These are phyloP conservation scores for Mormyrus hasselquistii DNA, from an alignment of 2,797 vertebrate genomes.

Conservation along the genomic window DNA sequence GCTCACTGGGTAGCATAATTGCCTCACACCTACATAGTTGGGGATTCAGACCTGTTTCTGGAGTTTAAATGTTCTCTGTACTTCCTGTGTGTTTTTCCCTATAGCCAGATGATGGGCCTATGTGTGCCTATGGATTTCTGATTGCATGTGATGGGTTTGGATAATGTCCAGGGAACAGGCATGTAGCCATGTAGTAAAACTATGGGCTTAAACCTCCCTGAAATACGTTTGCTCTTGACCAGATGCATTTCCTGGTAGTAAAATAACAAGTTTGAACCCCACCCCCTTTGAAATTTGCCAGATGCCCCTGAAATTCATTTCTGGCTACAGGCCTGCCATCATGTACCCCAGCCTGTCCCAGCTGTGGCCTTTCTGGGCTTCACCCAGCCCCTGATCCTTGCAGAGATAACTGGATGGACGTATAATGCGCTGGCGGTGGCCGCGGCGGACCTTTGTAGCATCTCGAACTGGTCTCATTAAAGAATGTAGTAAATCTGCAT, in stretches of 20 bases:
- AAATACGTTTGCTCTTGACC: neutral
- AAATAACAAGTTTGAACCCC: neutral
- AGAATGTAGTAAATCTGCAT: neutral
- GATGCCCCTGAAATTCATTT: neutral
- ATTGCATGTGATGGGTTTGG: neutral
- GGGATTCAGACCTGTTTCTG: neutral
- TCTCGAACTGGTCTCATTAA: neutral
- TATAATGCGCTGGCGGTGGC: neutral
- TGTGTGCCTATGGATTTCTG: neutral
- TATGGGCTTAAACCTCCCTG: neutral
- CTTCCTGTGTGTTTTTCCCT: neutral
- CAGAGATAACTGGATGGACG: neutral
- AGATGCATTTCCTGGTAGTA: neutral
- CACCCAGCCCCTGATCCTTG: neutral
- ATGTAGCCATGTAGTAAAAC: neutral
- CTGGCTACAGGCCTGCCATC: neutral
- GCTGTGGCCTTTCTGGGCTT: neutral
- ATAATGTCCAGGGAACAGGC: neutral
- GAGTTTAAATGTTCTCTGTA: neutral
- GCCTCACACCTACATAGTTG: slow-evolving; percentile 7
- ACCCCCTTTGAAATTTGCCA: neutral
- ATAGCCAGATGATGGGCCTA: neutral
- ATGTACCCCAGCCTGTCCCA: neutral
- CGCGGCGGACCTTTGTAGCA: neutral
- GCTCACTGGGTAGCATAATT: neutral